Conservation (phyloP, 2,113 vertebrate genomes). For the Lynx canadensis region DNA sequence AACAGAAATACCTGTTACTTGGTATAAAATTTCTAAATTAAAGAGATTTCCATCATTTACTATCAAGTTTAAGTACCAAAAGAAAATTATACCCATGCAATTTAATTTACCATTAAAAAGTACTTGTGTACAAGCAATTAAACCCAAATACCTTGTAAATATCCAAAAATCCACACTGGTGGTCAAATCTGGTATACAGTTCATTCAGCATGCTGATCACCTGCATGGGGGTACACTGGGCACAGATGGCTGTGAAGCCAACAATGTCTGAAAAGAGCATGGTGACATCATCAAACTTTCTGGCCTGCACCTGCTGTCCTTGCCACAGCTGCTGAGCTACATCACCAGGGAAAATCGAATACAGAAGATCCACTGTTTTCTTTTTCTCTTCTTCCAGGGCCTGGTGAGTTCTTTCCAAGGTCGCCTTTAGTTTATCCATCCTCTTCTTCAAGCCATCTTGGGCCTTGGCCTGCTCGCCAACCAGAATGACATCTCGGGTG, state of each 20-base stretch:
- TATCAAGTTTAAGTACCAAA: background rate
- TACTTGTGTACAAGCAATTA: background rate
- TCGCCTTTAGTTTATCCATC: constrained; percentile 99
- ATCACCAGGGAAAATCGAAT: constrained; percentile 98
- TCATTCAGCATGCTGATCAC: constrained; percentile 99
- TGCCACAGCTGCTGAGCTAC: constrained; percentile 99
- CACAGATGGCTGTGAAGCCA: constrained; percentile 98
- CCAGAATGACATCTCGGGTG: constrained; percentile 97
- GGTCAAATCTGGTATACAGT: constrained; percentile 97
- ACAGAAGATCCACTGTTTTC: constrained; percentile 97
- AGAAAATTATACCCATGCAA: background rate
- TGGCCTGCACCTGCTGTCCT: constrained; percentile 94
- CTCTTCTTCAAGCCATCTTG: constrained; percentile 98
- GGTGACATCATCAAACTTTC: constrained; percentile 98
- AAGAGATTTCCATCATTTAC: background rate
- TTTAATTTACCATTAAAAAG: background rate
- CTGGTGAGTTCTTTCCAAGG: constrained; percentile 95
- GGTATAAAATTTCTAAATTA: background rate
- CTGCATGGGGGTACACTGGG: constrained; percentile 98
- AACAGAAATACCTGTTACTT: background rate
- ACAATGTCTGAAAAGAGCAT: constrained; percentile 99
- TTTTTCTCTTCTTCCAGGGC: constrained; percentile 98
- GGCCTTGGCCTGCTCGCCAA: constrained; percentile 98
- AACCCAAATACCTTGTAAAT: constrained; percentile 95
- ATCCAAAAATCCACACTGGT: constrained; percentile 98